A percentile compares a stretch with the other conserved stretches of the same genome.
These are phyloP conservation scores for Netelia fuscicornis DNA, from an alignment of 2,888 invertebrate genomes.

Conservation along the genomic window DNA sequence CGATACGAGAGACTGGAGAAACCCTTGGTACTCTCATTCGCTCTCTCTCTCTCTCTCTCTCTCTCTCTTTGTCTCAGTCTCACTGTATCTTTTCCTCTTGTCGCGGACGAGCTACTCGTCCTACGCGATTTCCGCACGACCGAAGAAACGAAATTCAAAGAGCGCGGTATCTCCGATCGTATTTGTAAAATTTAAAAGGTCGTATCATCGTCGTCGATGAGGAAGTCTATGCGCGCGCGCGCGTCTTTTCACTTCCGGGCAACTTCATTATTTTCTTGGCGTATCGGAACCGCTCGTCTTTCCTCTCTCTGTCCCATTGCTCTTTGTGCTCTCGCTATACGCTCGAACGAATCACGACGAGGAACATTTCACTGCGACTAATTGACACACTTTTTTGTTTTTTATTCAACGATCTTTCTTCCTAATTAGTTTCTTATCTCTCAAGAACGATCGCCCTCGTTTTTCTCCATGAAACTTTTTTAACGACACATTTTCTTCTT, in stretches of 20 bases:
- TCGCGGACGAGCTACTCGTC: slow-evolving; percentile 15
- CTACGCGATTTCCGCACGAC: slow-evolving; percentile 39
- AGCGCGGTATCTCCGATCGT: neutral
- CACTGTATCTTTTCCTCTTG: neutral
- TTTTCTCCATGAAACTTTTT: neutral
- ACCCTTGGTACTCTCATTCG: neutral
- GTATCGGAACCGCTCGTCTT: too few species aligned
- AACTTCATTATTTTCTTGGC: neutral
- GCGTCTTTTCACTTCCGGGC: neutral
- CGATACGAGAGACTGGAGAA: slow-evolving; percentile 5
- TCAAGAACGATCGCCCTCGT: neutral
- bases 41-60: slow-evolving; percentile 8
- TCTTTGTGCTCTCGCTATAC: too few species aligned
- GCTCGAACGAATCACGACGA: neutral
- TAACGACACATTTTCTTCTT: too few species aligned
- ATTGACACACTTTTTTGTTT: neutral
- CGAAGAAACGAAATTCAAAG: neutral
- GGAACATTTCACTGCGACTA: neutral
- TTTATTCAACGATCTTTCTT: neutral
- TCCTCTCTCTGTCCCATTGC: too few species aligned
- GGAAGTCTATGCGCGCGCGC: too few species aligned
- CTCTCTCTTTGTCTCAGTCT: neutral
- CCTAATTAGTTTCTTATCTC: neutral
- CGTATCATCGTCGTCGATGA: too few species aligned
- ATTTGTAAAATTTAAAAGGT: too few species aligned